Percentiles rank a stretch among this genome's conserved stretches.
These are phyloP conservation scores for Ricordea florida DNA, from an alignment of 92 coral and sea anemone species.

Conservation along the genomic window DNA sequence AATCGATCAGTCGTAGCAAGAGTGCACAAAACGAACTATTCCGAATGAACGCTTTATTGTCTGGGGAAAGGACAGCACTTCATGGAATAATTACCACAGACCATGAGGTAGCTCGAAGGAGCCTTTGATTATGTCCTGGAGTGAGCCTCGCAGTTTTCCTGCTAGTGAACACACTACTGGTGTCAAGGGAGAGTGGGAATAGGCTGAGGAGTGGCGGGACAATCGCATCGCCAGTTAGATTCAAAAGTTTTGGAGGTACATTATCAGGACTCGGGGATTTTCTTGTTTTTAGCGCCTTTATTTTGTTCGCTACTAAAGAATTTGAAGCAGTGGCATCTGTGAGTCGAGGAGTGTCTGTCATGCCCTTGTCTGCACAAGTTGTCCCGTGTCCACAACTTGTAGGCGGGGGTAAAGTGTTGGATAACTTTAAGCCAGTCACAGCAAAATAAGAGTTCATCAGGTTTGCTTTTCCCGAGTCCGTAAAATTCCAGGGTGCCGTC, in stretches of 20 bases:
- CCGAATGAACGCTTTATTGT: too few species aligned
- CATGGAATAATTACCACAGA: too few species aligned
- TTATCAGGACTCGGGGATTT: conserved; percentile 3
- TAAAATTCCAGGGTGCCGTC: too few species aligned
- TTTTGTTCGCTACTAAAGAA: too few species aligned
- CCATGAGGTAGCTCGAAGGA: too few species aligned
- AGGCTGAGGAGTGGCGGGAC: conserved; percentile 6
- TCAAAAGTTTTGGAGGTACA: conserved; percentile 14
- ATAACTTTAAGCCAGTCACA: conserved; percentile 4
- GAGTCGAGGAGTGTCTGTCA: not conserved
- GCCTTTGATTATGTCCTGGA: too few species aligned
- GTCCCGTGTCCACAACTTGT: not conserved
- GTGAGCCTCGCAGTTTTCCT: too few species aligned
- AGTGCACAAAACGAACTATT: too few species aligned
- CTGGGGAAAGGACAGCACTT: too few species aligned
- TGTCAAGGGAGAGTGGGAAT: not conserved
- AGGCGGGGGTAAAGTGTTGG: not conserved
- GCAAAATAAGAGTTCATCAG: conserved; percentile 39
- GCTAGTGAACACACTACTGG: not conserved
- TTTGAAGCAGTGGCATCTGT: not conserved
- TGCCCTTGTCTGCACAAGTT: not conserved
- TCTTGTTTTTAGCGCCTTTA: not conserved
- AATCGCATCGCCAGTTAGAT: conserved; percentile 17
- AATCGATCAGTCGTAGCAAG: too few species aligned
- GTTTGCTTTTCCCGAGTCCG: conserved; percentile 4